Percentiles rank a stretch among this genome's conserved stretches.
Evolutionary conservation across 2,888 invertebrate species (phyloP).

Genomic region (Ashinkailepas kermadecensis): DNA sequence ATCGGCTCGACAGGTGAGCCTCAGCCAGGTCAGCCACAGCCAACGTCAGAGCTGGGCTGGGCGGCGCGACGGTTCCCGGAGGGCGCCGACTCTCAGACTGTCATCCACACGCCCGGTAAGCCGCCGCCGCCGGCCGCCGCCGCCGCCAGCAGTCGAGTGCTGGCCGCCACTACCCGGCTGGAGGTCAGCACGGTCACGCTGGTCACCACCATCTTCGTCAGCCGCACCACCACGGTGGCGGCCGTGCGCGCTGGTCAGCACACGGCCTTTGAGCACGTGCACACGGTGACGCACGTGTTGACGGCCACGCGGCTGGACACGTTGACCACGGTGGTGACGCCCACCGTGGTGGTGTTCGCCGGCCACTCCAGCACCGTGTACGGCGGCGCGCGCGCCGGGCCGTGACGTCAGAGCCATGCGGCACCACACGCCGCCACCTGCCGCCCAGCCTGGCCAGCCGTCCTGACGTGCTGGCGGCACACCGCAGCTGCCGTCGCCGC

Average conservation of each 20-base stretch:
- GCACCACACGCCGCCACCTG: no score
- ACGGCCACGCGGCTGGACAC: conserved; percentile 12
- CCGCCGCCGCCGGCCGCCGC: neutral
- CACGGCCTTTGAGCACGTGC: neutral
- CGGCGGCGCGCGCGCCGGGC: neutral
- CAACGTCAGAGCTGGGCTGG: neutral
- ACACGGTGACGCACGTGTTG: conserved; percentile 6
- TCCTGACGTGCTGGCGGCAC: no score
- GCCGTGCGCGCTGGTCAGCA: neutral
- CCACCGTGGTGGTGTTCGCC: neutral
- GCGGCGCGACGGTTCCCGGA: neutral
- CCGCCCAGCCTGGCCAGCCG: no score
- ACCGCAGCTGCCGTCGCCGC: no score
- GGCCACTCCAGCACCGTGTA: neutral
- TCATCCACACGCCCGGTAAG: neutral
- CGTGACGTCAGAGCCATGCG: no score
- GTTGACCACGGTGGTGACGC: neutral
- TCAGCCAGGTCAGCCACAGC: neutral
- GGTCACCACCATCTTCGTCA: neutral
- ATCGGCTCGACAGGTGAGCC: neutral
- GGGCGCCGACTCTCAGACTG: neutral
- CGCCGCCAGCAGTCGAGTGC: neutral
- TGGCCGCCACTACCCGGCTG: neutral
- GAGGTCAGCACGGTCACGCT: neutral
- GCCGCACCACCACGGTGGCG: neutral